Evolutionary conservation across 2,113 vertebrate species (phyloP).

Genomic region (Vimba vimba): DNA sequence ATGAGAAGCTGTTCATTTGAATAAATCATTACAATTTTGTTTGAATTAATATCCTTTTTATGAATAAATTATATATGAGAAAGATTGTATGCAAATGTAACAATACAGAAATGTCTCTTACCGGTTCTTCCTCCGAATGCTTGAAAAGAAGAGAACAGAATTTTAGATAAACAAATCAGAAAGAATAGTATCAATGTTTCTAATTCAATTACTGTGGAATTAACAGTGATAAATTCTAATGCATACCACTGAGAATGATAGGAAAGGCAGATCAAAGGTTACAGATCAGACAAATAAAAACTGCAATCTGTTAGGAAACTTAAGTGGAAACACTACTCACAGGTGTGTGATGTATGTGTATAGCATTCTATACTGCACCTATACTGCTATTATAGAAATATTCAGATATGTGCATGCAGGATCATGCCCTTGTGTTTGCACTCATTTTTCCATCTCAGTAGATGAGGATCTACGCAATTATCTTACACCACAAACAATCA

Average conservation of each 20-base stretch:
- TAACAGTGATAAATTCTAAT: neutral
- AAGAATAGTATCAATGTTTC: neutral
- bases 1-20: neutral
- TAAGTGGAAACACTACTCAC: neutral
- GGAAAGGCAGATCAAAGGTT: neutral
- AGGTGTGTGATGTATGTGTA: neutral
- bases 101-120: slow-evolving; percentile 79
- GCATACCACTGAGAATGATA: neutral
- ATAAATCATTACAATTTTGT: neutral
- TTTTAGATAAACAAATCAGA: slow-evolving; percentile 43
- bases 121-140: slow-evolving; percentile 94
- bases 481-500: slow-evolving; percentile 5
- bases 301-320: neutral
- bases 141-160: slow-evolving; percentile 83
- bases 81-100: slow-evolving; percentile 7
- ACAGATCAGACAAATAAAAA: neutral
- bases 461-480: slow-evolving; percentile 2
- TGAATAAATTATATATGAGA: neutral
- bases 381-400: neutral
- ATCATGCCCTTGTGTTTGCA: slow-evolving; percentile 8
- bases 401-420: neutral
- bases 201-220: neutral
- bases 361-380: neutral
- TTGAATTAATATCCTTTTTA: neutral
- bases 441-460: slow-evolving; percentile 3